Percentiles rank a stretch among this genome's conserved stretches.
phyloP scores from a whole-genome alignment of 2,797 vertebrate species.

The Gymnodraco acuticeps region DNA sequence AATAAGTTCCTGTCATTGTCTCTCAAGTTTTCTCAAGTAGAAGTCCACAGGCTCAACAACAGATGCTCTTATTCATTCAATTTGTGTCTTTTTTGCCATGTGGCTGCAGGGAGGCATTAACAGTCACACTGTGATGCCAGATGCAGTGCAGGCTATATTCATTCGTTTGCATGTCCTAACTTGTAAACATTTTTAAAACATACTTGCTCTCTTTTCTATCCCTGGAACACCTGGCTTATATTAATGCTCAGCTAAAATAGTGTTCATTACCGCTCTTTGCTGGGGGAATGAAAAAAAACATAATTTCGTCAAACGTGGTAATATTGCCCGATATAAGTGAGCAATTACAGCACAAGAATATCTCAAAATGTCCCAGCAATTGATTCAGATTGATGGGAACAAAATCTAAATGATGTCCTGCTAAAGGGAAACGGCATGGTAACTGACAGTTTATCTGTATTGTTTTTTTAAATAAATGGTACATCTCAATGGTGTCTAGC shows the following conservation, averaged over 20 bases:
- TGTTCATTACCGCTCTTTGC: not conserved
- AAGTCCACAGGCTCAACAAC: slow-evolving; percentile 7
- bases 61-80: not conserved
- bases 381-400: slow-evolving; percentile 8
- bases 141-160: not conserved
- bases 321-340: not conserved
- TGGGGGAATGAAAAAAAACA: not conserved
- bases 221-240: not conserved
- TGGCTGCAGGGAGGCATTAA: not conserved
- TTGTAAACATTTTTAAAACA: not conserved
- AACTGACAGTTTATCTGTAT: slow-evolving; percentile 1
- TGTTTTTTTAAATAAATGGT: not conserved
- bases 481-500: not conserved
- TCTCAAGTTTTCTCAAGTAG: slow-evolving; percentile 2
- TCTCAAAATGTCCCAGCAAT: slow-evolving; percentile 10
- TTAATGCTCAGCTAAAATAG: not conserved
- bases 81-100: not conserved
- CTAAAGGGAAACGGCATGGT: slow-evolving; percentile 11
- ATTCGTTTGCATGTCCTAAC: not conserved
- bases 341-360: not conserved
- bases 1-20: not conserved
- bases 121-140: not conserved
- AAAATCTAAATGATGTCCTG: slow-evolving; percentile 27
- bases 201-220: no score
- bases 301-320: not conserved